Base-by-base conservation (phyloP, 2,797 vertebrate genomes). In the Xenops minutus region DNA sequence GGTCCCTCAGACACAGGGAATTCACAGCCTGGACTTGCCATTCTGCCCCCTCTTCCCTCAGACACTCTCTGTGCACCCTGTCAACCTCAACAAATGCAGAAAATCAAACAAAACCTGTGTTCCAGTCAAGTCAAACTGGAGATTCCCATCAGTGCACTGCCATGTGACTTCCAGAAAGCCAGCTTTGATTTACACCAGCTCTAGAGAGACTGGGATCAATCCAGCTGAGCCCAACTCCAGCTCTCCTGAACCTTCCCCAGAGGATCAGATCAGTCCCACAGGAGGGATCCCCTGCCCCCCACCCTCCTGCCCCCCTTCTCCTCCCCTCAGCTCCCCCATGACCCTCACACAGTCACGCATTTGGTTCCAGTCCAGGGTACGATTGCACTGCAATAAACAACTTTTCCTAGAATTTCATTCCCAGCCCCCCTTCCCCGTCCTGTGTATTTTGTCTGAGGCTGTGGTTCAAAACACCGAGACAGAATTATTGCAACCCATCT, bases 381-480 rank as follows among this genome's bases (percentile, higher is more conserved):
- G 26, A 94, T 88, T 96, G 97, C 97, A 95, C 97, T 97, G 96
- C 95, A 94, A 94, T 96, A 97, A 98, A 98, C 96, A 98, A 96
- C 96, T 97, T 79, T 72, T 95, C 94, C 88, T 88, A 79, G 89
- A 89, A 94, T 94, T 80, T 72, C 62, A 61, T 72, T 87, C 83
- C 87, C 92, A 88, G 4, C 48, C 84, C 77, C 71, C 67, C 63
- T 58, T 68, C 49, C 88, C 63, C 86, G 66, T 54, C 81, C 96
- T 93, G 36, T 85, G 92, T 96, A 97, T 97, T 98, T 97, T 96
- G 97, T 98, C 98, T 98, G 96, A 97, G 95, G 92, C 95, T 55
- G 84, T 87, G 89, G 95, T 98, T 97, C 97, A 87, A 95, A 77
- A 97, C 98, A 97, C 97, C 97, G 97, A 98, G 98, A 98, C 98